Percentiles rank a stretch among this genome's conserved stretches.
These are phyloP conservation scores for Drosophila bunnanda DNA, from an alignment of 2,888 invertebrate species.

Conservation along the genomic window DNA sequence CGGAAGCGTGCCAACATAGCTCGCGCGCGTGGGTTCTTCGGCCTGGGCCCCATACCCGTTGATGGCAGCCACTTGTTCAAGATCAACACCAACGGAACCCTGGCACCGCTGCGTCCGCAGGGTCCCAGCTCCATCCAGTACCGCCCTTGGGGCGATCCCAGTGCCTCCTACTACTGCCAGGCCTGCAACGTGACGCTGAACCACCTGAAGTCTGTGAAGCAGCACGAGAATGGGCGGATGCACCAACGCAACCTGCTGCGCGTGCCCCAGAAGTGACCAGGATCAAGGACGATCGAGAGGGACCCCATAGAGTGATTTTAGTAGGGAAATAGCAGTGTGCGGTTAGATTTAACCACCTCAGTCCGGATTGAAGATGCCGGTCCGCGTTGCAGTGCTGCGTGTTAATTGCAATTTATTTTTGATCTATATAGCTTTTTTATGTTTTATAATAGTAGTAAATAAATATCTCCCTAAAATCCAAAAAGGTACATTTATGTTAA, in stretches of 20 bases:
- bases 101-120: slow-evolving; percentile 55
- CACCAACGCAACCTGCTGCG: slow-evolving; percentile 51
- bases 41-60: slow-evolving; percentile 10
- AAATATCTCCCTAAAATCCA: slow-evolving; percentile 31
- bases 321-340: neutral
- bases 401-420: slow-evolving; percentile 65
- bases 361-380: slow-evolving; percentile 8
- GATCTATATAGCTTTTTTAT: slow-evolving; percentile 52
- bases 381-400: slow-evolving; percentile 42
- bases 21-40: neutral
- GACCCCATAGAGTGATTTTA: neutral
- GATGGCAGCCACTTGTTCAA: slow-evolving; percentile 58
- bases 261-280: slow-evolving; percentile 3
- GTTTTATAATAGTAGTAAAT: slow-evolving; percentile 34
- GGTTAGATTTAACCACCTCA: neutral
- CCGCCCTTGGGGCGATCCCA: slow-evolving; percentile 30
- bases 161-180: slow-evolving; percentile 58
- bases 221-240: slow-evolving; percentile 65
- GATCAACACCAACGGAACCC: slow-evolving; percentile 48
- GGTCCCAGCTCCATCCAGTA: slow-evolving; percentile 21
- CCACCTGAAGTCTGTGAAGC: slow-evolving; percentile 66
- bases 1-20: slow-evolving; percentile 50
- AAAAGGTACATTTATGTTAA: neutral
- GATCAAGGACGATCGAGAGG: slow-evolving; percentile 4
- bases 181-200: slow-evolving; percentile 64